These are phyloP conservation scores for Drosophila lacertosa DNA, from an alignment of 1,140 invertebrate species.

Conservation along the genomic window DNA sequence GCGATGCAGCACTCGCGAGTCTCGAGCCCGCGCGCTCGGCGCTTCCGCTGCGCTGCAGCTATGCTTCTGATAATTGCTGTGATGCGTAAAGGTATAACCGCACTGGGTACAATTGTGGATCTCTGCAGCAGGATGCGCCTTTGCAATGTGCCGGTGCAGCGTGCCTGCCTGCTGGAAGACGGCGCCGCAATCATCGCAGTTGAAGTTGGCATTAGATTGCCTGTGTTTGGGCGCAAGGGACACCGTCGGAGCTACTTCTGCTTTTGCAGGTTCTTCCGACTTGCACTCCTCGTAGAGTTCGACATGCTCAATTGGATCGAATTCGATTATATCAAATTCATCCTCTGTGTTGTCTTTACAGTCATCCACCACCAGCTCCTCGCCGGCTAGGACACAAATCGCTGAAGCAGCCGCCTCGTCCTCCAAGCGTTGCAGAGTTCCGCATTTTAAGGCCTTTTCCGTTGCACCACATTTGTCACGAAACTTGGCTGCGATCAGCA, in stretches of 20 bases:
- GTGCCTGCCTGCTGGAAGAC: constrained; percentile 44
- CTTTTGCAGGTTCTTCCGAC: background rate
- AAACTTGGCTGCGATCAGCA: constrained; percentile 61
- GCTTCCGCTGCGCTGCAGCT: constrained; percentile 11
- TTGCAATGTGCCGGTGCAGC: constrained; percentile 51
- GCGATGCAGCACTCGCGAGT: background rate
- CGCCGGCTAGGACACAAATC: background rate
- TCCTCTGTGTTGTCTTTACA: background rate
- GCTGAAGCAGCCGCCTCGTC: background rate
- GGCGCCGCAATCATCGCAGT: constrained; percentile 62
- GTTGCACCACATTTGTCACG: constrained; percentile 53
- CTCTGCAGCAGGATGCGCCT: constrained; percentile 15
- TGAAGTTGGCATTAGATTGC: background rate
- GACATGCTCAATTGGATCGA: constrained; percentile 36
- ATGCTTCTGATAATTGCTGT: constrained; percentile 27
- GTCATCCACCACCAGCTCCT: constrained; percentile 3
- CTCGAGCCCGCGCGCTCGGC: background rate
- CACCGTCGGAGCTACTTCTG: no score
- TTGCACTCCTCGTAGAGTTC: constrained; percentile 23
- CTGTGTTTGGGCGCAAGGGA: no score
- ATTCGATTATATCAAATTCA: constrained; percentile 31
- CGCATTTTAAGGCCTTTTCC: constrained; percentile 16
- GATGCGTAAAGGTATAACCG: constrained; percentile 38
- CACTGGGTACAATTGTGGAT: constrained; percentile 43
- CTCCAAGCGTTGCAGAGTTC: background rate